A percentile compares a stretch with the other conserved stretches of the same genome.
Conservation (phyloP, 2,888 invertebrate genomes). For the Sipunculus nudus region DNA sequence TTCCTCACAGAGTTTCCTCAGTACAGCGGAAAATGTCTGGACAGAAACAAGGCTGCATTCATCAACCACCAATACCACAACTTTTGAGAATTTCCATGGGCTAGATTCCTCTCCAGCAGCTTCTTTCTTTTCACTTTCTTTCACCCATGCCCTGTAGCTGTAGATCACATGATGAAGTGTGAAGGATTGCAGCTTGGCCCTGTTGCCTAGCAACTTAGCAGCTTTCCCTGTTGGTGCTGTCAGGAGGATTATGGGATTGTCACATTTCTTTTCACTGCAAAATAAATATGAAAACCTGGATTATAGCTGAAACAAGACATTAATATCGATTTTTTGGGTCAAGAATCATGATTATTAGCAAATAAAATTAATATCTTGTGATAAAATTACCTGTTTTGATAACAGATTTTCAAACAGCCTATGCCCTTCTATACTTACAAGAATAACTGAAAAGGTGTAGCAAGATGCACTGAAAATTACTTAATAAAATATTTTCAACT, state of each 20-base stretch:
- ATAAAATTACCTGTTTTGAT: no score
- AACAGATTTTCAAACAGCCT: no score
- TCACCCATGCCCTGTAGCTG: slow-evolving; percentile 2
- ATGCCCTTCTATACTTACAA: no score
- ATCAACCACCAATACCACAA: slow-evolving; percentile 52
- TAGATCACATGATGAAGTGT: slow-evolving; percentile 44
- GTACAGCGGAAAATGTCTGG: slow-evolving; percentile 46
- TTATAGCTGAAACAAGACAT: no score
- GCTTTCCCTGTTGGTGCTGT: slow-evolving; percentile 61
- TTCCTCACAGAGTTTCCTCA: slow-evolving; percentile 45
- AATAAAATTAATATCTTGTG: no score
- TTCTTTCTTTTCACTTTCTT: background rate
- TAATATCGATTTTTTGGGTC: no score
- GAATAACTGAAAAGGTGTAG: no score
- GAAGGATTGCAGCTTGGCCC: slow-evolving; percentile 46
- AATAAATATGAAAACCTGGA: no score
- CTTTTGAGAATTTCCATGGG: slow-evolving; percentile 44
- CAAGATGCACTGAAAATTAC: no score
- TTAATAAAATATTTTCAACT: no score
- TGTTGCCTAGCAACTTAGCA: slow-evolving; percentile 54
- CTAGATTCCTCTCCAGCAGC: background rate
- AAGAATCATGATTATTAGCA: no score
- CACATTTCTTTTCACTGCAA: background rate
- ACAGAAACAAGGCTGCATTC: slow-evolving; percentile 59
- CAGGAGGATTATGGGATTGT: slow-evolving; percentile 39